Base-by-base conservation (phyloP, 2,113 vertebrate genomes). In the Aldabrachelys gigantea region DNA sequence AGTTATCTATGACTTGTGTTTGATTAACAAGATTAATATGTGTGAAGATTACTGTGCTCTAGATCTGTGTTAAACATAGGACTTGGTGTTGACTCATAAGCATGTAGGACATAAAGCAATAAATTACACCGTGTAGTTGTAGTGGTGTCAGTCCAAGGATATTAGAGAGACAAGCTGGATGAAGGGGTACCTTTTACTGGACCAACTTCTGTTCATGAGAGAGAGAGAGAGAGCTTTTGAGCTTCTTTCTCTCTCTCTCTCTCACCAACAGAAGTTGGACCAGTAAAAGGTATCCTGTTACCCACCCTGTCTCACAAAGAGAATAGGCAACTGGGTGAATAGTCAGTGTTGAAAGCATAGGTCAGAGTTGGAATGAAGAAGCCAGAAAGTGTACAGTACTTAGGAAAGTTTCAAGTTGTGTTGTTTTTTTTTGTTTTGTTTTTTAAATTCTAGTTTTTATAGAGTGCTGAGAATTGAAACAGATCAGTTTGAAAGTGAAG, bases 391-490 rank as follows among this genome's bases (percentile, higher is more conserved):
- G 9, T 17, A 8, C 87, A 78, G 21, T 24, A n/a, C 50, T 5
- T 6, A 10, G 24, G 8, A 86, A 84, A 41, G 25, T 1, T 3
- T 89, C 29, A 95, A 56, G 14, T 65, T 78, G 80, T 41, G 44
- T 6, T 44, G 6, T 44, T 44, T 44, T 35, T 83, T 53, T n/a
- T 44, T n/a, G 5, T 21, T 76, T 89, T 84, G 24, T 41, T 41
- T 86, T 56, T 44, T 72, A 27, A 59, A 24, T 38, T 31, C 7
- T 22, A 2, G 2, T 41, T 13, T 57, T 92, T 91, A 31, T 14
- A 85, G 29, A 59, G 84, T 85, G 38, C 31, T 49, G 81, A 52
- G 31, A 53, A 76, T 27, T 57, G 88, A 93, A 95, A 80, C 25
- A 54, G 62, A 85, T 72, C 38, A 90, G 80, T 54, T 54, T 6